Evolutionary conservation across 1,140 invertebrate species (phyloP).

Genomic region (Neoseiulus cucumeris): DNA sequence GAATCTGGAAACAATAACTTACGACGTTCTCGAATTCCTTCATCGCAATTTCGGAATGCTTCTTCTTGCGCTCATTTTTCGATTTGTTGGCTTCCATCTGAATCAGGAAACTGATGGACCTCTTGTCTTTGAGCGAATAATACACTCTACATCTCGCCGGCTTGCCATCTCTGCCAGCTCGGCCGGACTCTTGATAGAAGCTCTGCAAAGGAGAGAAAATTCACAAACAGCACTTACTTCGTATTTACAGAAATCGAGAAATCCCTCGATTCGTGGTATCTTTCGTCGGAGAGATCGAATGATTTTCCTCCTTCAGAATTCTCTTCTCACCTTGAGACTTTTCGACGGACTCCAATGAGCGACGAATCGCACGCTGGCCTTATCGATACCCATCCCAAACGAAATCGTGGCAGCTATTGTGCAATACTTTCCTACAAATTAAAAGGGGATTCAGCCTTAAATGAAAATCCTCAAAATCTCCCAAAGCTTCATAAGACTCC

Average conservation of each 20-base stretch:
- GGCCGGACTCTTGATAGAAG: constrained; percentile 41
- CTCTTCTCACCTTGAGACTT: background rate
- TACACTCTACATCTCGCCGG: constrained; percentile 39
- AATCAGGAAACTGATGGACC: constrained; percentile 56
- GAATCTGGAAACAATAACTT: constrained; percentile 27
- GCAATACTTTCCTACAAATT: background rate
- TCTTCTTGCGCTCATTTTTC: constrained; percentile 35
- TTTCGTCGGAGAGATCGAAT: no score
- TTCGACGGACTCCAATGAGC: constrained; percentile 54
- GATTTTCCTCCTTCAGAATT: no score
- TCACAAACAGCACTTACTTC: no score
- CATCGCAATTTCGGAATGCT: constrained; percentile 36
- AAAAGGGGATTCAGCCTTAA: background rate
- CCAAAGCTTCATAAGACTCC: background rate
- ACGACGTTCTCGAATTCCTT: constrained; percentile 53
- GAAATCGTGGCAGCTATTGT: constrained; percentile 40
- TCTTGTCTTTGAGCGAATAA: constrained; percentile 52
- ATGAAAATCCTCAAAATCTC: background rate
- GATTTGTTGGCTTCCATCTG: constrained; percentile 38
- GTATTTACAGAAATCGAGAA: no score
- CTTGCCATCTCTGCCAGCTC: constrained; percentile 42
- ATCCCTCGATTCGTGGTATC: no score
- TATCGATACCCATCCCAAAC: constrained; percentile 57
- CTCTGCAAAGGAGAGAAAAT: constrained; percentile 41
- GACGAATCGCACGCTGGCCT: constrained; percentile 52